Percentiles rank a stretch among this genome's conserved stretches.
Conservation (phyloP, 2,888 invertebrate species). For the Perithous albicinctus region DNA sequence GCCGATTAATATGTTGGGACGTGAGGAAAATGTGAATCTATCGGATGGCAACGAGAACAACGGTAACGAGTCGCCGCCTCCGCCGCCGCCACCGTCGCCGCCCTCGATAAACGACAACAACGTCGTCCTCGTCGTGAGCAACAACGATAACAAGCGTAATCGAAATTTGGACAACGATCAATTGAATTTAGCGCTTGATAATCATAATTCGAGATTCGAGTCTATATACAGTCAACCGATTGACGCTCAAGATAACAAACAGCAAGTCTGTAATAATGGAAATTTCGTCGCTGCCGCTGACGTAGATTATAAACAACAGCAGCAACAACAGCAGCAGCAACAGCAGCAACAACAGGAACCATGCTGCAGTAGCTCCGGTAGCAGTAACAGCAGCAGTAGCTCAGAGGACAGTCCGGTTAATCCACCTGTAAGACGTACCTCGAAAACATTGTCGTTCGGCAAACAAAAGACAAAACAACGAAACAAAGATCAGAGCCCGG, state of each 20-base stretch:
- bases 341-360: slow-evolving; percentile 66
- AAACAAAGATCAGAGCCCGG: slow-evolving; percentile 81
- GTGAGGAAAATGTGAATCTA: slow-evolving; percentile 73
- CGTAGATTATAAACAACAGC: slow-evolving; percentile 74
- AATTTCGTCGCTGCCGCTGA: slow-evolving; percentile 76
- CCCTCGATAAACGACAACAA: slow-evolving; percentile 73
- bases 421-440: slow-evolving; percentile 80
- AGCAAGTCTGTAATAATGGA: slow-evolving; percentile 79
- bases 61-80: slow-evolving; percentile 76
- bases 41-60: slow-evolving; percentile 76
- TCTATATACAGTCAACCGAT: slow-evolving; percentile 82
- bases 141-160: slow-evolving; percentile 77
- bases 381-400: slow-evolving; percentile 82
- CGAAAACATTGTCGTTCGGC: slow-evolving; percentile 83
- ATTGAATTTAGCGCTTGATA: slow-evolving; percentile 80
- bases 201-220: slow-evolving; percentile 83
- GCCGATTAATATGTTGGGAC: slow-evolving; percentile 74
- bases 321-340: slow-evolving; percentile 82
- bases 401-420: slow-evolving; percentile 82
- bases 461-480: slow-evolving; percentile 83
- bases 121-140: too few species aligned
- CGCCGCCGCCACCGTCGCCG: too few species aligned
- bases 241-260: slow-evolving; percentile 79
- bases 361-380: slow-evolving; percentile 78
- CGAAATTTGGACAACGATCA: slow-evolving; percentile 80